Base-by-base conservation (phyloP, 2,113 vertebrate genomes). In the Recurvirostra avosetta region DNA sequence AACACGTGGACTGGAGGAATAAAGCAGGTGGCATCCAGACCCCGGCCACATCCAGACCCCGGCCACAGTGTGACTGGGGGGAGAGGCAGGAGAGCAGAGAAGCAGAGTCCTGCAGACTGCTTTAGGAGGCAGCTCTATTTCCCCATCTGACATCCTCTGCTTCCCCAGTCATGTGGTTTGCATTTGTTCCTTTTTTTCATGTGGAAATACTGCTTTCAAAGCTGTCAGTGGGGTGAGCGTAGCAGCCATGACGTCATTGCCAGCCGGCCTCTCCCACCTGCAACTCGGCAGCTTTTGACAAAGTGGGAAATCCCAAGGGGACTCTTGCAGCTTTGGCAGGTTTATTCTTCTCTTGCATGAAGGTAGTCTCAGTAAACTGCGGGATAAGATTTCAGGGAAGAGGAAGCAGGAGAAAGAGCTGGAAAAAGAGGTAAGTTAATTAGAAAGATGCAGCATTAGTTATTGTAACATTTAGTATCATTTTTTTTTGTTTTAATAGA, bases 391-490 rank as follows among this genome's bases (percentile, higher is more conserved):
- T 45, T 68, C 77, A 56, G n/a, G 26, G 41, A 86, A 63, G 41
- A 70, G 32, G 25, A 59, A 73, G 55, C 22, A 78, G 26, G 11
- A 76, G 52, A 85, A 86, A 45, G 55, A 81, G 34, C 22, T 90
- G 74, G 45, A 65, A 88, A 90, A 92, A 78, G 40, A 77, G 15
- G 13, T 79, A 53, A 90, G 26, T 90, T 93, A 96, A 76, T 94
- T 88, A 91, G 22, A 88, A 92, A 91, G 49, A 88, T 13, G 29
- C 32, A 62, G 19, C 74, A 88, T 94, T 74, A 92, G 40, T 83
- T 96, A 91, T 45, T 38, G 32, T 75, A 77, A 92, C n/a, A 55
- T 84, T 93, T 97, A 94, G 65, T 90, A 91, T 88, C 18, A 49
- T 2, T 65, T 72, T 76, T 96, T 38, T 92, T 61, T 52, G 47